These are phyloP conservation scores for Gobio occitaniae DNA, from an alignment of 2,797 vertebrate genomes.

Conservation along the genomic window DNA sequence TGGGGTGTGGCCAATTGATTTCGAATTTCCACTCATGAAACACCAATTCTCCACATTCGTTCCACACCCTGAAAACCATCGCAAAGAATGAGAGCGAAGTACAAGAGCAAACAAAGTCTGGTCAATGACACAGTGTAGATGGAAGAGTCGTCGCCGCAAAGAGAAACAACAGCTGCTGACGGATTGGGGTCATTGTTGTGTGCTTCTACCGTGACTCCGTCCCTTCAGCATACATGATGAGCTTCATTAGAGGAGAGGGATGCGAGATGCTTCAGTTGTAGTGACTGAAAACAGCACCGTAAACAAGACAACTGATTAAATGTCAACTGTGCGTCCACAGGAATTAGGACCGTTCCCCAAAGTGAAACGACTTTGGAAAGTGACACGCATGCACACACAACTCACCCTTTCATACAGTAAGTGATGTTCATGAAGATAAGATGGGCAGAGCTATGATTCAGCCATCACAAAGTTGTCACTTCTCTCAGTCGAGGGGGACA, in stretches of 20 bases:
- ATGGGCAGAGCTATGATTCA: constrained; percentile 71
- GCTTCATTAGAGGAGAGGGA: constrained; percentile 69
- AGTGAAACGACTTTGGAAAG: constrained; percentile 17
- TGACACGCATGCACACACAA: constrained; percentile 28
- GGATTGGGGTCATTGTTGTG: constrained; percentile 79
- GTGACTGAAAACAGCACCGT: constrained; percentile 47
- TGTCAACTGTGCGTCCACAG: constrained; percentile 39
- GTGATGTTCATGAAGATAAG: constrained; percentile 66
- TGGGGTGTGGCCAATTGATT: neutral
- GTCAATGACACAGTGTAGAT: constrained; percentile 33
- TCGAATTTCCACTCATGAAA: neutral
- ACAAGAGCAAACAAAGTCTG: constrained; percentile 13
- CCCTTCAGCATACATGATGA: constrained; percentile 73
- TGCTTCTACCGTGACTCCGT: constrained; percentile 70
- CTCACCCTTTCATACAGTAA: neutral
- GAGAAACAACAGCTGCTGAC: constrained; percentile 78
- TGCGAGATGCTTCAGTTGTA: constrained; percentile 64
- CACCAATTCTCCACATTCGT: neutral
- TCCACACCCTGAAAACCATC: neutral
- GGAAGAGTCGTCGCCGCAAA: constrained; percentile 62
- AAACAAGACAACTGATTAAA: constrained; percentile 71
- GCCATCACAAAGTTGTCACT: constrained; percentile 77
- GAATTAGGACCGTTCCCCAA: constrained; percentile 18
- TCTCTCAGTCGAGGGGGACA: constrained; percentile 70
- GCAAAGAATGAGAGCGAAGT: neutral